These are phyloP conservation scores for Atherinomorus stipes DNA, from an alignment of 2,113 vertebrate genomes.

Conservation along the genomic window DNA sequence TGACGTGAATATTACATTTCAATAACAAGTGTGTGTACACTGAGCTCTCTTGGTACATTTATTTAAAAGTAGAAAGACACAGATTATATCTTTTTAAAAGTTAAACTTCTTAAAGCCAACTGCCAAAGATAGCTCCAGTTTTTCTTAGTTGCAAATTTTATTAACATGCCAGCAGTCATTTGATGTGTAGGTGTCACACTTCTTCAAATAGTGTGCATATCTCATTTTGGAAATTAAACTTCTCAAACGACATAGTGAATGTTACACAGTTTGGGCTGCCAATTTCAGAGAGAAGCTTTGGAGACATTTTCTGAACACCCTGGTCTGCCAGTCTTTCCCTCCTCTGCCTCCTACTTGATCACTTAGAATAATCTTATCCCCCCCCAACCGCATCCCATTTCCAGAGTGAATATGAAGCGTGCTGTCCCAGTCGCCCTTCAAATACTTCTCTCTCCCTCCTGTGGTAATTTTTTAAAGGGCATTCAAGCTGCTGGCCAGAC, in stretches of 20 bases:
- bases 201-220: slow-evolving; percentile 46
- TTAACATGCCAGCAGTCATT: slow-evolving; percentile 31
- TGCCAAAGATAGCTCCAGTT: slow-evolving; percentile 12
- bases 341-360: slow-evolving; percentile 67
- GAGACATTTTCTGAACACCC: slow-evolving; percentile 65
- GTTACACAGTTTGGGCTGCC: slow-evolving; percentile 54
- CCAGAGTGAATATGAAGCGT: slow-evolving; percentile 57
- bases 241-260: slow-evolving; percentile 68
- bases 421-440: slow-evolving; percentile 59
- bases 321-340: slow-evolving; percentile 64
- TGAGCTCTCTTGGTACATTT: neutral
- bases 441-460: slow-evolving; percentile 38
- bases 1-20: neutral
- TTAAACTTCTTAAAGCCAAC: slow-evolving; percentile 11
- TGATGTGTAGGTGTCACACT: slow-evolving; percentile 56
- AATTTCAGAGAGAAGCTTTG: slow-evolving; percentile 64
- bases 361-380: slow-evolving; percentile 71
- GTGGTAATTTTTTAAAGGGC: slow-evolving; percentile 65
- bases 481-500: slow-evolving; percentile 57
- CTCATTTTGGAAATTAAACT: slow-evolving; percentile 62
- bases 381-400: slow-evolving; percentile 56
- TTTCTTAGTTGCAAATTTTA: slow-evolving; percentile 24
- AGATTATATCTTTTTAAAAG: slow-evolving; percentile 5
- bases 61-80: neutral
- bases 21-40: neutral